A percentile compares a stretch with the other conserved stretches of the same genome.
phyloP scores from a whole-genome alignment of 2,113 vertebrate species.

The Sphyrna mokarran region DNA sequence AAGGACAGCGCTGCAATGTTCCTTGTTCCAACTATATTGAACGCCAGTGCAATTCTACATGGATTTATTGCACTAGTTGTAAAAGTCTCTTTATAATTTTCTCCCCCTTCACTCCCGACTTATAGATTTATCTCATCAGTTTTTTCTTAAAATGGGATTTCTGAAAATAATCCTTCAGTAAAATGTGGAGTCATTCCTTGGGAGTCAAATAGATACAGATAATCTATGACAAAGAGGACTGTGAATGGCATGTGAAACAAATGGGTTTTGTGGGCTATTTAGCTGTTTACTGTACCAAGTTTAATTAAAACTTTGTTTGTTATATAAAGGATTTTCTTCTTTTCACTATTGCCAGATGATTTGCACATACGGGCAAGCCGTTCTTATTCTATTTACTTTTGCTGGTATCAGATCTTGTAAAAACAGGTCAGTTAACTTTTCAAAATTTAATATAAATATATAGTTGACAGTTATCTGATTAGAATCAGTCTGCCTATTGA shows the following conservation, averaged over 20 bases:
- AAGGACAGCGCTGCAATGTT: too few species aligned
- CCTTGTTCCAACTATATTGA: too few species aligned
- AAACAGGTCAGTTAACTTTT: background rate
- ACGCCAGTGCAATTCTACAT: too few species aligned
- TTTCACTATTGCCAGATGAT: background rate
- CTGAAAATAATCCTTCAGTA: background rate
- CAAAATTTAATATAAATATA: background rate
- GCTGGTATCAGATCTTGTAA: background rate
- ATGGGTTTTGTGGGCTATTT: background rate
- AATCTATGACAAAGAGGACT: background rate
- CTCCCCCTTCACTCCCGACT: background rate
- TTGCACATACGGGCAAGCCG: background rate
- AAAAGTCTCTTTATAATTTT: too few species aligned
- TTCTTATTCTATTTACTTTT: background rate
- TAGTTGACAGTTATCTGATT: background rate
- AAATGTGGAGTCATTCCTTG: background rate
- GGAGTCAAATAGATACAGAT: background rate
- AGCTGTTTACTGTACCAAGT: background rate
- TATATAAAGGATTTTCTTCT: background rate
- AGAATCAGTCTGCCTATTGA: constrained; percentile 9
- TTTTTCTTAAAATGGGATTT: background rate
- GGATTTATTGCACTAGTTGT: too few species aligned
- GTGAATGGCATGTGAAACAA: background rate
- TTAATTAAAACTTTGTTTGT: background rate
- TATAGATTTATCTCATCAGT: background rate